These are phyloP conservation scores for Mola mola DNA, from an alignment of 2,113 vertebrate species.

Conservation along the genomic window DNA sequence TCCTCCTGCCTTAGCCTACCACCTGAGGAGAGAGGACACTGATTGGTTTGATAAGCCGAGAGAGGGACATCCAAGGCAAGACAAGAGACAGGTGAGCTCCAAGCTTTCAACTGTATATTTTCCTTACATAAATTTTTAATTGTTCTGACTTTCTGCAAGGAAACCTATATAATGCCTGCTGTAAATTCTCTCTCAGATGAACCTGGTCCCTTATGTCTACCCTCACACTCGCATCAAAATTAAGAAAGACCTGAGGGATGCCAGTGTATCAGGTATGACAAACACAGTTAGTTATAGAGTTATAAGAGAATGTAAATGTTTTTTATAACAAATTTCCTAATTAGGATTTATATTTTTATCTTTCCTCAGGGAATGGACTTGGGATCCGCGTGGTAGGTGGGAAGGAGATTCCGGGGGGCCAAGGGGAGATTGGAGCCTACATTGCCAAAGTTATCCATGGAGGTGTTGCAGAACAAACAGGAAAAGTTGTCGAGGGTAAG, in stretches of 20 bases:
- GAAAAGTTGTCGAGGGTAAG: conserved; percentile 94
- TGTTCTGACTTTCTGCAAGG: too few species aligned
- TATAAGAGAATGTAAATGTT: neutral
- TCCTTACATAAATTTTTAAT: neutral
- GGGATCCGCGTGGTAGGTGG: conserved; percentile 95
- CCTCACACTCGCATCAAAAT: conserved; percentile 91
- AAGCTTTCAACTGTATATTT: conserved; percentile 50
- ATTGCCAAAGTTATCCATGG: conserved; percentile 93
- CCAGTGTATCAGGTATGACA: conserved; percentile 91
- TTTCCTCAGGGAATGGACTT: conserved; percentile 88
- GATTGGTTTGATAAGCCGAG: conserved; percentile 99
- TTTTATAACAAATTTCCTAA: conserved; percentile 1
- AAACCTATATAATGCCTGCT: too few species aligned
- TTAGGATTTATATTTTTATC: conserved; percentile 12
- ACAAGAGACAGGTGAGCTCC: conserved; percentile 87
- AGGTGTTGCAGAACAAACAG: conserved; percentile 90
- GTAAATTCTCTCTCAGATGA: conserved; percentile 82
- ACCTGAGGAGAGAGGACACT: conserved; percentile 96
- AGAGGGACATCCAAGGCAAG: conserved; percentile 86
- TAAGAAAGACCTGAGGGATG: conserved; percentile 91
- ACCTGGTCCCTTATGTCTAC: conserved; percentile 89
- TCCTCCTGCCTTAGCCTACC: conserved; percentile 90
- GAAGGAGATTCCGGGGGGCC: conserved; percentile 93
- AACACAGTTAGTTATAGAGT: neutral
- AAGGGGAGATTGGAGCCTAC: conserved; percentile 94